Percentiles rank a stretch among this genome's conserved stretches.
These are phyloP conservation scores for Musca vetustissima DNA, from an alignment of 1,140 invertebrate genomes.

Conservation along the genomic window DNA sequence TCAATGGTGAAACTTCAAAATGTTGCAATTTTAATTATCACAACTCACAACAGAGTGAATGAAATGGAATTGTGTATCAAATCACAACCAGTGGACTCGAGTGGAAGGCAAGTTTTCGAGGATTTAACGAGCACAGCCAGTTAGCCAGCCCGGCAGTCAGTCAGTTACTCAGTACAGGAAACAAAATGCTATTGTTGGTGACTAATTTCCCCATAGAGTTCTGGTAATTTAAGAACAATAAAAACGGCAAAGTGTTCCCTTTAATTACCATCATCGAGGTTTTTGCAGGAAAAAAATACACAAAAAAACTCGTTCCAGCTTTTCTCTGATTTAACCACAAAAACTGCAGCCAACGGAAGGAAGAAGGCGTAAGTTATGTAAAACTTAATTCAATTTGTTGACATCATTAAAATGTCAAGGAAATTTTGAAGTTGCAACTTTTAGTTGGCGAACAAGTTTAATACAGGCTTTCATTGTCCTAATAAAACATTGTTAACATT, in stretches of 20 bases:
- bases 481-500: no score
- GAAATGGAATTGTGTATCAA: no score
- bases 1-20: background rate
- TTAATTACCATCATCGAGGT: no score
- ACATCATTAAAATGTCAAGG: no score
- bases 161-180: background rate
- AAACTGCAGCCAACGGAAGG: background rate
- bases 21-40: slow-evolving; percentile 9
- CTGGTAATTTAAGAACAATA: no score
- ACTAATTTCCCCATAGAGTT: slow-evolving; percentile 16
- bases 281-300: no score
- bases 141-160: no score
- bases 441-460: background rate
- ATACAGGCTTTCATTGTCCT: background rate
- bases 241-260: no score
- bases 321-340: background rate
- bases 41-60: no score
- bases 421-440: no score
- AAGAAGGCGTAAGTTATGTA: background rate
- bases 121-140: background rate
- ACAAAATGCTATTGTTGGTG: background rate
- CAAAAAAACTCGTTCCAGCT: no score
- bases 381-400: no score
- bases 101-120: background rate
- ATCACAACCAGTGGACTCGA: background rate